Conservation (phyloP, 2,113 vertebrate genomes). For the Synchiropus splendidus region DNA sequence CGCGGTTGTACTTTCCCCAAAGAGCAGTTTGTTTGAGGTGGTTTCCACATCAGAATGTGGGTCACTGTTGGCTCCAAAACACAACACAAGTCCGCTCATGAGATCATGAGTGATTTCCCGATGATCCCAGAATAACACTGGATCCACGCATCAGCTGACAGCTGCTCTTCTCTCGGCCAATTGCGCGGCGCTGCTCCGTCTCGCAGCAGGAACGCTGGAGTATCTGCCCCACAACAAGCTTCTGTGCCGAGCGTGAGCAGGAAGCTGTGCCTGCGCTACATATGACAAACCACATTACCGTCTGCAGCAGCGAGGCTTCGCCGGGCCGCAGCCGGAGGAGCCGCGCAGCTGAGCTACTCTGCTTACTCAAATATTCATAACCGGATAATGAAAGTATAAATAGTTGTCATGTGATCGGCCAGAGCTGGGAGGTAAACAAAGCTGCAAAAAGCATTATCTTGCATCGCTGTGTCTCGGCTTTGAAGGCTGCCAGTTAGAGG, state of each 20-base stretch:
- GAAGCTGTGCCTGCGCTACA: conserved; percentile 62
- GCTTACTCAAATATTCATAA: conserved; percentile 69
- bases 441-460: conserved; percentile 27
- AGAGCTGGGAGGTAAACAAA: conserved; percentile 42
- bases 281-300: conserved; percentile 68
- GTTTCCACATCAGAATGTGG: too few relatives aligned
- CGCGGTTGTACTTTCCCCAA: too few relatives aligned
- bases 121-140: conserved; percentile 8
- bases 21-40: too few relatives aligned
- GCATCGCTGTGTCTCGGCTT: conserved; percentile 22
- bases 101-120: too few relatives aligned
- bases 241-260: conserved; percentile 52
- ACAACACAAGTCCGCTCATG: too few relatives aligned
- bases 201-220: conserved; percentile 31
- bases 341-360: conserved; percentile 56
- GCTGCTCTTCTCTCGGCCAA: conserved; percentile 60
- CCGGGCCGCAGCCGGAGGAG: conserved; percentile 53
- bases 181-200: conserved; percentile 35
- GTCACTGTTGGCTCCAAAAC: too few relatives aligned
- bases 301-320: conserved; percentile 57
- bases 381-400: conserved; percentile 60
- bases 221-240: conserved; percentile 73
- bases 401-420: conserved; percentile 47
- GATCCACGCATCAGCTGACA: conserved; percentile 61
- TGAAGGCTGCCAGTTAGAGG: conserved; percentile 32